Percentiles rank a stretch among this genome's conserved stretches.
Conservation (phyloP, 2,797 vertebrate species). For the Pangasius djambal region DNA sequence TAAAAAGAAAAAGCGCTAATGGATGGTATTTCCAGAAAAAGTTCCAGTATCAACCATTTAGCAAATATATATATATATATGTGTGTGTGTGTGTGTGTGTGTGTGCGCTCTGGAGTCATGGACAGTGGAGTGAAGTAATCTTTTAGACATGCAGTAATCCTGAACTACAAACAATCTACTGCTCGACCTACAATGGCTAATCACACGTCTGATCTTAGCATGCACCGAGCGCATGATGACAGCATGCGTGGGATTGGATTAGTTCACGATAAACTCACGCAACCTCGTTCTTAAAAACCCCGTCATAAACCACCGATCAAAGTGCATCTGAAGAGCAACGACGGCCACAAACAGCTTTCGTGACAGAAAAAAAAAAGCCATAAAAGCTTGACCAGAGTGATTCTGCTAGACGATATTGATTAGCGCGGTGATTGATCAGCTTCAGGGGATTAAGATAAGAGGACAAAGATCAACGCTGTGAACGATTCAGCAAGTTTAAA, state of each 20-base stretch:
- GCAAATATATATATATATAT: too few species aligned
- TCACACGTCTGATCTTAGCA: neutral
- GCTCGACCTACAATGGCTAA: neutral
- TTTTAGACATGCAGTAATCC: neutral
- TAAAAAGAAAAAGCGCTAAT: neutral
- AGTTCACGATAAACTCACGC: neutral
- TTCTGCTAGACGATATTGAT: neutral
- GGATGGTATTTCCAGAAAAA: neutral
- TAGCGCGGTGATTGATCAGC: neutral
- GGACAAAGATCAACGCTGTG: neutral
- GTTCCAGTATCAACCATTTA: neutral
- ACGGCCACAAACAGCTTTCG: neutral
- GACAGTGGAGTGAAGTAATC: neutral
- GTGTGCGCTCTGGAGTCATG: too few species aligned
- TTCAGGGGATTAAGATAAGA: neutral
- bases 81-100: too few species aligned
- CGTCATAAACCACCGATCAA: neutral
- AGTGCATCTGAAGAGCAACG: neutral
- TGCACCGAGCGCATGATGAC: neutral
- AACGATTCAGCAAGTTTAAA: neutral
- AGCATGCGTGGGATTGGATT: neutral
- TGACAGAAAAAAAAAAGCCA: neutral
- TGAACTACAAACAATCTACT: neutral
- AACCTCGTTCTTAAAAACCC: neutral
- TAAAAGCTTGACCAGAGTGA: neutral